Conservation (phyloP, 1,140 invertebrate genomes). For the Hesperophylax magnus region DNA sequence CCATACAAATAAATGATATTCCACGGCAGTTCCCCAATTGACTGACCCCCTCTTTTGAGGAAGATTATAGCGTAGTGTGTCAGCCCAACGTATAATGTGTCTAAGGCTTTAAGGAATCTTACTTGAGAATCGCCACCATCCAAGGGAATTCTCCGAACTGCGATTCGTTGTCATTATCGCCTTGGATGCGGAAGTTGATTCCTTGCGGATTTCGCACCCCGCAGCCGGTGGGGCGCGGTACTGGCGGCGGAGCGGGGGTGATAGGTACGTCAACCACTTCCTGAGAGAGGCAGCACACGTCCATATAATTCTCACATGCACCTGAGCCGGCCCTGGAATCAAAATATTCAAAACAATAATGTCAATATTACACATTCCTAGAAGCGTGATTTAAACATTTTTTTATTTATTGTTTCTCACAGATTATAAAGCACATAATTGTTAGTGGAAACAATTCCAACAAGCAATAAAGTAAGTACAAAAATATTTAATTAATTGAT, state of each 20-base stretch:
- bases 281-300: slow-evolving; percentile 74
- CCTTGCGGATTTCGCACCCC: slow-evolving; percentile 80
- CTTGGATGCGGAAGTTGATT: slow-evolving; percentile 79
- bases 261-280: slow-evolving; percentile 51
- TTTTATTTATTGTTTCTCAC: too few species aligned
- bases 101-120: slow-evolving; percentile 49
- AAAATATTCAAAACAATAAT: background rate
- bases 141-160: slow-evolving; percentile 84
- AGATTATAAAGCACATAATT: too few species aligned
- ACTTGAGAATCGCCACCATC: slow-evolving; percentile 84
- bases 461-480: too few species aligned
- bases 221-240: slow-evolving; percentile 69
- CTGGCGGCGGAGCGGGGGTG: slow-evolving; percentile 23
- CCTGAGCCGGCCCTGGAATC: background rate
- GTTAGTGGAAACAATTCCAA: too few species aligned
- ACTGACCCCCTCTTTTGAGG: too few species aligned
- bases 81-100: too few species aligned
- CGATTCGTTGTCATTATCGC: slow-evolving; percentile 74
- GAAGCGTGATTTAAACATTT: too few species aligned
- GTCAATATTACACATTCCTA: too few species aligned
- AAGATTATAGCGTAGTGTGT: too few species aligned
- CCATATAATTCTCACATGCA: slow-evolving; percentile 75
- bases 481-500: too few species aligned
- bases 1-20: too few species aligned
- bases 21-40: too few species aligned